Conservation (phyloP, 2,113 vertebrate genomes). For the Brachyhypopomus occidentalis region DNA sequence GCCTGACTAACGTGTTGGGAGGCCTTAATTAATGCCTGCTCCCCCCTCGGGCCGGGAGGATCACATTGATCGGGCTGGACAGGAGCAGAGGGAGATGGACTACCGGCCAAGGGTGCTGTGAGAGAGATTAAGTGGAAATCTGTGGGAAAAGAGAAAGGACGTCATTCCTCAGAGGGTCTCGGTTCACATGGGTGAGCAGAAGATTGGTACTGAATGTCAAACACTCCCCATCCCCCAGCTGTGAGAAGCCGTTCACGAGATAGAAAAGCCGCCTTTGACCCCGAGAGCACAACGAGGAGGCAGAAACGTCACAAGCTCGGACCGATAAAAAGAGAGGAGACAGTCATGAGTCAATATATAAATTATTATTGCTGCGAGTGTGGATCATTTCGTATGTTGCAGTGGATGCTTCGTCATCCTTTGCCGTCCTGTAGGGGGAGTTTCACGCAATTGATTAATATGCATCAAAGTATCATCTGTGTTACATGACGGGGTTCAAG, state of each 20-base stretch:
- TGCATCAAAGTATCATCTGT: too few relatives aligned
- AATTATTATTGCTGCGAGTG: too few relatives aligned
- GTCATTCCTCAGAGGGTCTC: constrained; percentile 56
- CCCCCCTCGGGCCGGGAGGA: constrained; percentile 3
- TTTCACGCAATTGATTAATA: too few relatives aligned
- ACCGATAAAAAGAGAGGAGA: neutral
- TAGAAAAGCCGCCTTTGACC: neutral
- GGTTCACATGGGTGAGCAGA: constrained; percentile 57
- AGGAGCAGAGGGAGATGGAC: constrained; percentile 51
- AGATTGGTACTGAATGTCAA: constrained; percentile 60
- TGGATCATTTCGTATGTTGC: neutral
- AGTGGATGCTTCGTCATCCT: too few relatives aligned
- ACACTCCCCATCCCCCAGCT: constrained; percentile 37
- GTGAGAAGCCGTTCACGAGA: constrained; percentile 22
- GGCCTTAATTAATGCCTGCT: constrained; percentile 69
- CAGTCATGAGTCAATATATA: neutral
- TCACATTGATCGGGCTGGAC: constrained; percentile 61
- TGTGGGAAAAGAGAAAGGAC: constrained; percentile 40
- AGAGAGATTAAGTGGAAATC: constrained; percentile 62
- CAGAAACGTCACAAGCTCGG: neutral
- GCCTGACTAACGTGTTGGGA: constrained; percentile 67
- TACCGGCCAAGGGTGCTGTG: constrained; percentile 51
- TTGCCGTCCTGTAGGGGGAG: too few relatives aligned
- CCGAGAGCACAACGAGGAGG: neutral
- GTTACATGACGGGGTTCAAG: too few relatives aligned